Conservation (phyloP, 2,113 vertebrate genomes). For the Erpornis zantholeuca region DNA sequence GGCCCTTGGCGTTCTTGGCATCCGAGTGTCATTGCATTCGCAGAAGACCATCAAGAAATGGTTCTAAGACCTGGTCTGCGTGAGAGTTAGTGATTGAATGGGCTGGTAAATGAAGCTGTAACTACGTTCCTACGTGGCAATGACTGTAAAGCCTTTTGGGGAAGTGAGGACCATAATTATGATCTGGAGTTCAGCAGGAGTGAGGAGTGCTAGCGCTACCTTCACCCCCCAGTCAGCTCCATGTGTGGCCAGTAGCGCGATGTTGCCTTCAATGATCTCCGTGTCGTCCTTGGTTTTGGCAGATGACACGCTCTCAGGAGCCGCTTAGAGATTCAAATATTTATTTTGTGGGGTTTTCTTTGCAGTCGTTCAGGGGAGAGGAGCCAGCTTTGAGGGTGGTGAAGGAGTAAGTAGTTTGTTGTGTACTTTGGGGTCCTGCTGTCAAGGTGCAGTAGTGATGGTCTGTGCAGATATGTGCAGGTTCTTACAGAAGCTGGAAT, state of each 20-base stretch:
- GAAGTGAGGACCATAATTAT: accelerated
- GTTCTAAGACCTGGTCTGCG: background rate
- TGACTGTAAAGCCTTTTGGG: background rate
- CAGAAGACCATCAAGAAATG: background rate
- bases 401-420: background rate
- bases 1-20: background rate
- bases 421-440: background rate
- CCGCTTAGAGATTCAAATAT: background rate
- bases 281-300: accelerated
- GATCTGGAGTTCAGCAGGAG: background rate
- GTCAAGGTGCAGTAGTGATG: background rate
- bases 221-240: background rate
- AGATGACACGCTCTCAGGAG: background rate
- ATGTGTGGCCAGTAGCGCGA: accelerated
- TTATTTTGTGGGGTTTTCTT: background rate
- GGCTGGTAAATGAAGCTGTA: background rate
- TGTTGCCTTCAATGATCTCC: background rate
- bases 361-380: background rate
- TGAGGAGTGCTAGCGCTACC: background rate
- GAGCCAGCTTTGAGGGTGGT: background rate
- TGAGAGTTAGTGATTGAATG: background rate
- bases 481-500: background rate
- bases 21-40: accelerated
- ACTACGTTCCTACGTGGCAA: background rate
- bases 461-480: background rate